Evolutionary conservation across 23 tunicate genomes (phyloP), one percentile per base, ranked within the genome.

Genomic region (Trididemnum nubilum): DNA sequence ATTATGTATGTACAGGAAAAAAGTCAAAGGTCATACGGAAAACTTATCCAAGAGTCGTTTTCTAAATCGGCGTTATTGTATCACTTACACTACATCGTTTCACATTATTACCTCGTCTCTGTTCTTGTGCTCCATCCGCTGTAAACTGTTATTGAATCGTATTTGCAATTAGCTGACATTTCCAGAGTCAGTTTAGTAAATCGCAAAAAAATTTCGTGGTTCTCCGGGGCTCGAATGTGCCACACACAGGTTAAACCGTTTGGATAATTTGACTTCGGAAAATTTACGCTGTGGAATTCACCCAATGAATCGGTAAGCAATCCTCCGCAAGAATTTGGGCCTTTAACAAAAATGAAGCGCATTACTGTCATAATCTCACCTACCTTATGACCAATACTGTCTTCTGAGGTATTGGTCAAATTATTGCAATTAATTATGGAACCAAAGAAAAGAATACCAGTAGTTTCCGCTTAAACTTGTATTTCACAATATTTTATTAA

Each of bases 311-410:
- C 83, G 2, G 77, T 77, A 27, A 92, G 0, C 64, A 91, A 27
- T 21, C 97, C 97, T 2, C 97, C 97, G 61, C 97, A 92, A 33
- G 97, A 86, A 58, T 82, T 79, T 57, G 67, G 77, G 9, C 64
- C 92, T 87, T 38, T 2, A 81, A 15, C 69, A 61, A 50, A 50
- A 50, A 19, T 19, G 12, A n/a, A n/a, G n/a, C n/a, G n/a, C n/a
- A n/a, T n/a, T n/a, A n/a, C n/a, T n/a, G n/a, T 21, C n/a, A 21
- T 18, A 51, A 21, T 51, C 19, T 15, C 21, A 51, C 18, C 18
- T 18, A 65, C 25, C 25, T 18, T 19, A 15, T 12, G 12, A 65
- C n/a, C n/a, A n/a, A n/a, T n/a, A n/a, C n/a, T n/a, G n/a, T n/a
- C n/a, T n/a, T n/a, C n/a, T n/a, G n/a, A n/a, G n/a, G n/a, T n/a